A percentile compares a stretch with the other conserved stretches of the same genome.
Evolutionary conservation across 2,888 invertebrate species (phyloP).

Genomic region (Melinaea menophilus): DNA sequence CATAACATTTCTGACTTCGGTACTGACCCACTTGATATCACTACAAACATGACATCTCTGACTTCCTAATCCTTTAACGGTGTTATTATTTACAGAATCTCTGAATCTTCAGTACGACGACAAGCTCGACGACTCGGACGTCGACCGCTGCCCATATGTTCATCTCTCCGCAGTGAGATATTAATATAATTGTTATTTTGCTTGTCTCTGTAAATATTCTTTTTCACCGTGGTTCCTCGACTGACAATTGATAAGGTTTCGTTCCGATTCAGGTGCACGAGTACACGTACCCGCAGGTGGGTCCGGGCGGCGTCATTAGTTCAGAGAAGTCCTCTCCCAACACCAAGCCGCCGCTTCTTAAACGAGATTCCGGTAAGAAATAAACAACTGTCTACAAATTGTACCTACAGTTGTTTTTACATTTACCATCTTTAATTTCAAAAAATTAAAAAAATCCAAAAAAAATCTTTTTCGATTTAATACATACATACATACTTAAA

Average conservation of each 20-base stretch:
- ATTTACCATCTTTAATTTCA: no score
- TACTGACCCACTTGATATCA: neutral
- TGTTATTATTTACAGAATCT: constrained; percentile 26
- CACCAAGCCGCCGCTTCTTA: constrained; percentile 59
- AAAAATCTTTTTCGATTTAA: neutral
- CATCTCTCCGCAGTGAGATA: constrained; percentile 84
- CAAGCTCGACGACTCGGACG: constrained; percentile 51
- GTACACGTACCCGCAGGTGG: constrained; percentile 89
- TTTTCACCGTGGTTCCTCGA: neutral
- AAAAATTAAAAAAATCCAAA: neutral
- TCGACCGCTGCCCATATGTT: constrained; percentile 89
- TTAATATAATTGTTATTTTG: neutral
- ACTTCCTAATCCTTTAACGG: no score
- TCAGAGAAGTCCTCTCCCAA: constrained; percentile 66
- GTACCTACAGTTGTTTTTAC: no score
- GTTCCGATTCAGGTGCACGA: constrained; percentile 81
- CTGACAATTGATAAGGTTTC: neutral
- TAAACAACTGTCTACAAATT: neutral
- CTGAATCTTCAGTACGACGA: constrained; percentile 51
- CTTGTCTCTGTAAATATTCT: no score
- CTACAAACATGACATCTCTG: no score
- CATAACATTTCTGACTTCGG: neutral
- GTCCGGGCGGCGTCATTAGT: constrained; percentile 59
- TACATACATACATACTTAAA: neutral
- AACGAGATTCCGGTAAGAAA: constrained; percentile 58